These are phyloP conservation scores for Asteroscopus sphinx DNA, from an alignment of 2,888 invertebrate species.

Conservation along the genomic window DNA sequence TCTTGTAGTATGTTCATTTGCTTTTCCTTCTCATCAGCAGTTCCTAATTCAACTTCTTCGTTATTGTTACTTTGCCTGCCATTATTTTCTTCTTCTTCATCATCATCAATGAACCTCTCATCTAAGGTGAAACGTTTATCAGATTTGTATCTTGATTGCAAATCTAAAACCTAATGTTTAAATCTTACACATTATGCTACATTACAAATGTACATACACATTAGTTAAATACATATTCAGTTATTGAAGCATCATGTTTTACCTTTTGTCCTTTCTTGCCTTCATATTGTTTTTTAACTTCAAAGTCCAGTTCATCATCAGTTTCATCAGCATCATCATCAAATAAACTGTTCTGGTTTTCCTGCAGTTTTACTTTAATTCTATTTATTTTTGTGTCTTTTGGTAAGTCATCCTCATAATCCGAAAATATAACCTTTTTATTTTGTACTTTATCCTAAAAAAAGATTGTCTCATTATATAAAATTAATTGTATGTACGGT, in stretches of 20 bases:
- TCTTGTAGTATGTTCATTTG: slow-evolving; percentile 89
- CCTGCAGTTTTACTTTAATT: slow-evolving; percentile 35
- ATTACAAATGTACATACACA: too few species aligned
- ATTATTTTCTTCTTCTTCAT: slow-evolving; percentile 80
- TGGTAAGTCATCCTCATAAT: slow-evolving; percentile 74
- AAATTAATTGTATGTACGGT: too few species aligned
- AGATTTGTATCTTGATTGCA: slow-evolving; percentile 93
- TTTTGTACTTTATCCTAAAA: slow-evolving; percentile 87
- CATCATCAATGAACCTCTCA: slow-evolving; percentile 92
- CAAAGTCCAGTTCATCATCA: slow-evolving; percentile 89
- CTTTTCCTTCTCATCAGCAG: slow-evolving; percentile 84
- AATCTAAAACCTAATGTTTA: slow-evolving; percentile 89
- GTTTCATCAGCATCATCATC: slow-evolving; percentile 87
- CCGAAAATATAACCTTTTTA: slow-evolving; percentile 91
- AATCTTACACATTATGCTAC: slow-evolving; percentile 33
- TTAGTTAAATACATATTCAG: slow-evolving; percentile 1
- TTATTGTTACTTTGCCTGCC: slow-evolving; percentile 58
- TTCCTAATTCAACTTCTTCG: slow-evolving; percentile 54
- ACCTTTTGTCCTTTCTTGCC: slow-evolving; percentile 91
- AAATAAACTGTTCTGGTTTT: slow-evolving; percentile 77
- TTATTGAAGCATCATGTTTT: slow-evolving; percentile 15
- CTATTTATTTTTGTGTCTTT: slow-evolving; percentile 31
- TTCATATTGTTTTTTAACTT: slow-evolving; percentile 92
- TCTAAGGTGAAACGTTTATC: slow-evolving; percentile 94
- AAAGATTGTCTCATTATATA: too few species aligned